Percentiles rank a stretch among this genome's conserved stretches.
Evolutionary conservation across 2,888 invertebrate species (phyloP).

Genomic region (Portevinia maculata): DNA sequence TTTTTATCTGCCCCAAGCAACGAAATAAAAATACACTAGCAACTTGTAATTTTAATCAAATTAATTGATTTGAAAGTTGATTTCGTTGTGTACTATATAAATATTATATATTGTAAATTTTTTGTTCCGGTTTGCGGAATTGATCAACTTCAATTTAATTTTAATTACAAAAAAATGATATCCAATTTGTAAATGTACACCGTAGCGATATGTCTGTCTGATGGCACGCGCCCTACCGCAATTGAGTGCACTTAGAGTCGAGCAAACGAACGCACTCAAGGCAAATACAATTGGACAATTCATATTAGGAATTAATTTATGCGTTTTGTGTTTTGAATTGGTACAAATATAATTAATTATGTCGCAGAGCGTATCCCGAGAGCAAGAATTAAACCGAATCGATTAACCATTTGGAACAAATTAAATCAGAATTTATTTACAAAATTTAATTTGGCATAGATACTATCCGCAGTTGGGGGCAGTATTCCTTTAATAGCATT

Average conservation of each 20-base stretch:
- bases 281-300: background rate
- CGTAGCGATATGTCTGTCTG: background rate
- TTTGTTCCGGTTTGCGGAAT: constrained; percentile 8
- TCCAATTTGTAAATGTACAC: constrained; percentile 34
- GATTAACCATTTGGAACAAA: constrained; percentile 51
- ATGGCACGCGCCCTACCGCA: constrained; percentile 1
- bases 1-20: constrained; percentile 4
- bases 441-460: background rate
- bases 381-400: constrained; percentile 40
- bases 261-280: background rate
- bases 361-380: constrained; percentile 1
- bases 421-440: constrained; percentile 43
- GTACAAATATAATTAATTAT: constrained; percentile 63
- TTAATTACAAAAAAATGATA: constrained; percentile 63
- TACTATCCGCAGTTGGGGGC: background rate
- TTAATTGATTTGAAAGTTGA: constrained; percentile 69
- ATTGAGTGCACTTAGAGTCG: constrained; percentile 51
- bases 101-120: constrained; percentile 9
- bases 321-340: constrained; percentile 57
- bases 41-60: constrained; percentile 43
- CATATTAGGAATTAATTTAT: constrained; percentile 53
- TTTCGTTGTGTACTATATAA: constrained; percentile 18
- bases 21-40: background rate
- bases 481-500: constrained; percentile 17
- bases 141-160: constrained; percentile 35